Evolutionary conservation across 2,797 vertebrate species (phyloP).

Genomic region (Anniella stebbinsi): DNA sequence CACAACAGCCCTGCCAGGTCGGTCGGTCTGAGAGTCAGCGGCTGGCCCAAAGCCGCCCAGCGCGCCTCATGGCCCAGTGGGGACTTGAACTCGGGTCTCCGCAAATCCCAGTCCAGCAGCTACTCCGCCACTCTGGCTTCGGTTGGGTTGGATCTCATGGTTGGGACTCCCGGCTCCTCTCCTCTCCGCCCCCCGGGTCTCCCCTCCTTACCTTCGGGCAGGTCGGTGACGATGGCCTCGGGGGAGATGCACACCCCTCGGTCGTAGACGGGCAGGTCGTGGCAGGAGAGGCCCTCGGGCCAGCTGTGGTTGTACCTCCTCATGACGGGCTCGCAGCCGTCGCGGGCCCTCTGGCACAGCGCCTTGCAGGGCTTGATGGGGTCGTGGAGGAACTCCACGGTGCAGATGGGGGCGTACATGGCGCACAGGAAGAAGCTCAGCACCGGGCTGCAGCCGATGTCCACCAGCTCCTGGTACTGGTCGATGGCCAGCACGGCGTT

Average conservation of each 20-base stretch:
- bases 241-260: slow-evolving; percentile 86
- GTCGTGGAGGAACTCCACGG: slow-evolving; percentile 85
- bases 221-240: slow-evolving; percentile 86
- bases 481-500: slow-evolving; percentile 86
- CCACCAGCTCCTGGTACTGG: slow-evolving; percentile 85
- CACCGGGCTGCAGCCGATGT: slow-evolving; percentile 81
- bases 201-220: slow-evolving; percentile 76
- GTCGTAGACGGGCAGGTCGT: slow-evolving; percentile 85
- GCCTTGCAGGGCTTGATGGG: slow-evolving; percentile 85
- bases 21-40: too few relatives aligned
- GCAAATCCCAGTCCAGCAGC: too few relatives aligned
- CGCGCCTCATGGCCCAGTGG: too few relatives aligned
- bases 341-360: slow-evolving; percentile 83
- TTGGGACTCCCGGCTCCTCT: background rate
- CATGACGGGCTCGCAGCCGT: slow-evolving; percentile 85
- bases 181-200: background rate
- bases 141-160: too few relatives aligned
- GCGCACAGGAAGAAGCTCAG: slow-evolving; percentile 86
- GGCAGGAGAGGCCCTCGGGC: slow-evolving; percentile 84
- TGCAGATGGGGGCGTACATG: slow-evolving; percentile 87
- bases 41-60: too few relatives aligned
- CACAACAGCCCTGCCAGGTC: too few relatives aligned
- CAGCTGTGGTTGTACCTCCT: slow-evolving; percentile 85
- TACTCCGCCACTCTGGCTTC: too few relatives aligned
- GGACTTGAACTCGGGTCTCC: too few relatives aligned